Evolutionary conservation across 2,113 vertebrate species (phyloP).

Genomic region (Stomatorhinus ivindoensis): DNA sequence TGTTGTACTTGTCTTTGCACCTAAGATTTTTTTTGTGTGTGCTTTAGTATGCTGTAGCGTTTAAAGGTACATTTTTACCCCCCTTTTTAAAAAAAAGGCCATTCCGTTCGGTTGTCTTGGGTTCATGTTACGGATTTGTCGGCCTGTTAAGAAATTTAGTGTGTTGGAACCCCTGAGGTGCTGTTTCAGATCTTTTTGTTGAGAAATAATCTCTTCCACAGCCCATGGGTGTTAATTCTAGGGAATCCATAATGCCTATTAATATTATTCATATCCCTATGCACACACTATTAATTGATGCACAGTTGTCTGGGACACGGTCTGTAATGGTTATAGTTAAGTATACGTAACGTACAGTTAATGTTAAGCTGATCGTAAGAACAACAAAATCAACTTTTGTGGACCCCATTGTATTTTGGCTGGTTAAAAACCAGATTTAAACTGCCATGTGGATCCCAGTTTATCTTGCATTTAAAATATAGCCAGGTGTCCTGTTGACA

Average conservation of each 20-base stretch:
- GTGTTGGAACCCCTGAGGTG: constrained; percentile 3
- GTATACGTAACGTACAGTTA: background rate
- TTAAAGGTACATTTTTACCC: constrained; percentile 4
- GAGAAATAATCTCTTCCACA: background rate
- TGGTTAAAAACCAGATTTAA: background rate
- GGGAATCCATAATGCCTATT: background rate
- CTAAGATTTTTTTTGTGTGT: constrained; percentile 3
- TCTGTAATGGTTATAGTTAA: background rate
- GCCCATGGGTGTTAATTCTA: background rate
- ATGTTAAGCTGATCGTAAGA: background rate
- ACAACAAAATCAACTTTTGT: background rate
- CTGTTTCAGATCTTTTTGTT: constrained; percentile 6
- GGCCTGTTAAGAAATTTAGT: constrained; percentile 6
- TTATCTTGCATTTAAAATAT: background rate
- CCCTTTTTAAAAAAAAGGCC: constrained; percentile 40
- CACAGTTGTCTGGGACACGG: background rate
- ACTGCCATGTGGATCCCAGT: background rate
- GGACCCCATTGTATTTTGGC: background rate
- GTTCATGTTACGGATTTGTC: constrained; percentile 9
- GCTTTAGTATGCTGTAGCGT: background rate
- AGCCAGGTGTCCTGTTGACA: background rate
- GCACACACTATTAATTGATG: background rate
- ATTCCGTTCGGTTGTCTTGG: constrained; percentile 8
- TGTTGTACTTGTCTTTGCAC: constrained; percentile 13
- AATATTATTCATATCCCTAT: background rate